Base-by-base conservation (phyloP, 2,888 invertebrate genomes). In the Sericinus montela region DNA sequence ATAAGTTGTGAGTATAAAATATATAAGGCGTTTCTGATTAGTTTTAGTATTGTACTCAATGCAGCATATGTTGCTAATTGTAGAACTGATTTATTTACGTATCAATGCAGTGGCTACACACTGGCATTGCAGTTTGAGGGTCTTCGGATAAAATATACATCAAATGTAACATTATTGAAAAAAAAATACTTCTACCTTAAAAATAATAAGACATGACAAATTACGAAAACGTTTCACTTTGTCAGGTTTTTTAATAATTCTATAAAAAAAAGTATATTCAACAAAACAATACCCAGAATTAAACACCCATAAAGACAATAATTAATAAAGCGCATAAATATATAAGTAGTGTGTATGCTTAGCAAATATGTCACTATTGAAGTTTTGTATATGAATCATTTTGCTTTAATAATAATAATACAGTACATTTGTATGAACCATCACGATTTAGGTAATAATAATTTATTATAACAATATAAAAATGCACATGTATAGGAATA, bases 91-190 rank as follows among this genome's bases (percentile, higher is more conserved):
- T 39, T 25, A 11, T 7, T 39, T 28, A 23, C n/a, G 23, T 11
- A n/a, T 10, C 35, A 28, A 15, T 37, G 36, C 44, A 43, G 38
- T 25, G 39, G 11, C n/a, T 36, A 43, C 36, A 19, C 23, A 35
- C 34, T 34, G 8, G 28, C 39, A 23, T 16, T 41, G 29, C 11
- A 7, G 13, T 9, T 39, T 30, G 19, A 32, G 35, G n/a, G 37
- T 11, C 28, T 43, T 46, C 36, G 28, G 42, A 51, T 46, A 46
- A 51, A 51, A 47, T 51, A 51, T 45, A 45, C 41, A 48, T 34
- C 19, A 48, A 45, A 45, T 48, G 34, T 32, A 45, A 45, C 48
- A 40, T 30, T 29, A 32, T 19, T 19, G n/a, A 11, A 9, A 41
- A 11, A 9, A 41, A 32, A 41, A 16, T 19, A 40, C 29, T 29